Conservation (phyloP, 2,113 vertebrate species). For the Callopanchax toddi region DNA sequence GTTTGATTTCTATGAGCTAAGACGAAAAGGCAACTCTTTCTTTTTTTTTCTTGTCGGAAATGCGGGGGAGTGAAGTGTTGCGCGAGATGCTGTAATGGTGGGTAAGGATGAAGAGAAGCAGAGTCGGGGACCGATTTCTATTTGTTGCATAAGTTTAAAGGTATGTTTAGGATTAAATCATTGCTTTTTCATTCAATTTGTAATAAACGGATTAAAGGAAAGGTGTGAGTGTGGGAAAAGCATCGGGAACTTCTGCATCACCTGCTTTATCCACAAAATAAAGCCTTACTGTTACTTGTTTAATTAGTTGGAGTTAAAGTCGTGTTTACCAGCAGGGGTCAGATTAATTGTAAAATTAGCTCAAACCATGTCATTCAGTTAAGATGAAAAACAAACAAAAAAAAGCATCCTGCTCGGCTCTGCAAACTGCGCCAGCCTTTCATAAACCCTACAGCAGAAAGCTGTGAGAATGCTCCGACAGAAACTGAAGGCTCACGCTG, state of each 20-base stretch:
- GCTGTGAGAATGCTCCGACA: background rate
- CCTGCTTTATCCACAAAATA: background rate
- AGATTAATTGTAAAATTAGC: background rate
- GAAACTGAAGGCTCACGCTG: background rate
- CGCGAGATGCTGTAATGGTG: background rate
- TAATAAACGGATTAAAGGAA: no score
- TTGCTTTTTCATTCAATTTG: no score
- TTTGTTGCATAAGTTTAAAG: no score
- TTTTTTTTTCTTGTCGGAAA: slow-evolving; percentile 16
- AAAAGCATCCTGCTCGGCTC: background rate
- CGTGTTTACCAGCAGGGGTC: background rate
- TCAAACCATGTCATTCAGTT: background rate
- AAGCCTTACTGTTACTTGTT: background rate
- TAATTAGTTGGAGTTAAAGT: background rate
- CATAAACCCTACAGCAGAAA: background rate
- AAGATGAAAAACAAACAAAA: no score
- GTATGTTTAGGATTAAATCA: no score
- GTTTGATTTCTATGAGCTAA: slow-evolving; percentile 11
- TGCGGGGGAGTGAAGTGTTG: slow-evolving; percentile 10
- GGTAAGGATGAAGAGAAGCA: background rate
- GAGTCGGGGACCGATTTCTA: background rate
- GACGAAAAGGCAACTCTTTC: background rate
- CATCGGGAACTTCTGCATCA: background rate
- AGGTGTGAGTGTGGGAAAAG: background rate
- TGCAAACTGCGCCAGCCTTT: background rate